These are phyloP conservation scores for Pseudomugil gertrudae DNA, from an alignment of 2,797 vertebrate species.

Conservation along the genomic window DNA sequence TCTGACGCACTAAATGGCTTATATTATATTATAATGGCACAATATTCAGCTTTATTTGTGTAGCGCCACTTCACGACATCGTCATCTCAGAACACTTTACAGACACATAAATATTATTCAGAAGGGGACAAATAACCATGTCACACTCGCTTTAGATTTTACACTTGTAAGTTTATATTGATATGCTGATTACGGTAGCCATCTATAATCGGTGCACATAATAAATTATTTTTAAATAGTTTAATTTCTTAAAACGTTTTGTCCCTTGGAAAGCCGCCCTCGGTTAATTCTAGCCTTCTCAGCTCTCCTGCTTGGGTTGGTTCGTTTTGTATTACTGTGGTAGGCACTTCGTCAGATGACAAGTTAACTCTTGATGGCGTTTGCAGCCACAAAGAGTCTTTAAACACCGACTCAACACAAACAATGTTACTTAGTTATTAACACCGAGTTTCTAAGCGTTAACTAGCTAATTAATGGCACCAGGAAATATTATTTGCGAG, in stretches of 20 bases:
- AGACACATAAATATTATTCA: background rate
- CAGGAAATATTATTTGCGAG: too few relatives aligned
- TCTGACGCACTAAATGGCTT: background rate
- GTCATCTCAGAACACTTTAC: too few relatives aligned
- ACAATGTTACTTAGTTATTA: background rate
- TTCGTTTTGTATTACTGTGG: slow-evolving; percentile 35
- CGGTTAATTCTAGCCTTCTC: slow-evolving; percentile 19
- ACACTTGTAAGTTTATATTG: background rate
- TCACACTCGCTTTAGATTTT: too few relatives aligned
- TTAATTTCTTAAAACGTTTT: background rate
- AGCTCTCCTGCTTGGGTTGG: slow-evolving; percentile 22
- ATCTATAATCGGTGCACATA: background rate
- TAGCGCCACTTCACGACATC: too few relatives aligned
- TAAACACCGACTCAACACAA: rapidly evolving
- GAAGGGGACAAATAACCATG: background rate
- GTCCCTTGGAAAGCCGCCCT: slow-evolving; percentile 5
- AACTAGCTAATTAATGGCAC: background rate
- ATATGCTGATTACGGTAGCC: background rate
- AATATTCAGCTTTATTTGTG: too few relatives aligned
- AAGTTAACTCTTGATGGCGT: background rate
- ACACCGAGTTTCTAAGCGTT: background rate
- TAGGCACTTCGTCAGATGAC: slow-evolving; percentile 13
- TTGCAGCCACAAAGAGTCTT: rapidly evolving
- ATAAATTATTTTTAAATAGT: background rate
- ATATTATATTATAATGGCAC: too few relatives aligned